Percentiles rank a stretch among this genome's conserved stretches.
Evolutionary conservation across 2,113 vertebrate genomes (phyloP).

Genomic region (Oncorhynchus masou): DNA sequence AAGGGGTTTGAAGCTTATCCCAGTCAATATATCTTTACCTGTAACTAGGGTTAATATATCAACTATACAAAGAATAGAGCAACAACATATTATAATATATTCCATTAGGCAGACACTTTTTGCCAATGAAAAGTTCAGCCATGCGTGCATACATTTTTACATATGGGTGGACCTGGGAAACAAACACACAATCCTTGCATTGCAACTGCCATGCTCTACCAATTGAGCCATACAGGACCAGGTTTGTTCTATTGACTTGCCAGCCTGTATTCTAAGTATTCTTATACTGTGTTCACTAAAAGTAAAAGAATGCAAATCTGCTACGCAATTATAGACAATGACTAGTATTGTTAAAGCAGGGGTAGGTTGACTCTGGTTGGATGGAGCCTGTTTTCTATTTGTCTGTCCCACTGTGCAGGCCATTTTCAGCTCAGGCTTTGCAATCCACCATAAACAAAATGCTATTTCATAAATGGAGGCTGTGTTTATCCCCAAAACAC

Average conservation of each 20-base stretch:
- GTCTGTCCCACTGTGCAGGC: not conserved
- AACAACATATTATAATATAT: not conserved
- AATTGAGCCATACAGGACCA: no score
- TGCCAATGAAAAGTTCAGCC: no score
- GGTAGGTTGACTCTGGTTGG: not conserved
- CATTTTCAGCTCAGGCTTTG: not conserved
- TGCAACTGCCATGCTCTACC: no score
- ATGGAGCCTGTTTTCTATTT: not conserved
- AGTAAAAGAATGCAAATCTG: not conserved
- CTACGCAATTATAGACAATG: not conserved
- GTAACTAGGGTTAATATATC: not conserved
- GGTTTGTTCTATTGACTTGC: not conserved
- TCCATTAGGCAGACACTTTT: no score
- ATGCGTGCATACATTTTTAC: no score
- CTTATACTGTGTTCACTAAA: not conserved
- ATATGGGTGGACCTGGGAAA: no score
- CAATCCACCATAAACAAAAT: not conserved
- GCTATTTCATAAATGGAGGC: not conserved
- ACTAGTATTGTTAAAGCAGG: not conserved
- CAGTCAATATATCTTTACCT: not conserved
- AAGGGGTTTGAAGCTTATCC: not conserved
- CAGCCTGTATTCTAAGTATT: not conserved
- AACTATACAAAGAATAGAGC: not conserved
- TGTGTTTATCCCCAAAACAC: not conserved
- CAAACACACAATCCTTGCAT: no score